Evolutionary conservation across 2,888 invertebrate species (phyloP), one percentile per base, ranked within the genome.

Genomic region (Ophioninae sp.): DNA sequence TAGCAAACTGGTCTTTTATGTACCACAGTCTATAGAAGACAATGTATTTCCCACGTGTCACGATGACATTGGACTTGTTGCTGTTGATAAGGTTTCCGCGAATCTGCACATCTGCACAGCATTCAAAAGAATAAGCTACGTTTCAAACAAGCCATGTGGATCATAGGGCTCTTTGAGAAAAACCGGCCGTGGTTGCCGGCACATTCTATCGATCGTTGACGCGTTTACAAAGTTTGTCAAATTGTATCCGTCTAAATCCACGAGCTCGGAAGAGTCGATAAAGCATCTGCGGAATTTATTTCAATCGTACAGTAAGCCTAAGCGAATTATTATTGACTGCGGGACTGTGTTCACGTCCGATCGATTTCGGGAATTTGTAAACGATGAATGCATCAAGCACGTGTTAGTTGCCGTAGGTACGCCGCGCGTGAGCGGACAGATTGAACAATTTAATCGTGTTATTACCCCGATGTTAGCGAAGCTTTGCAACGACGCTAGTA

Each of bases 351-450:
- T 90, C 69, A 90, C 88, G 10, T 89, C 89, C 7, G 72, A 85
- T 6, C 17, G 20, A 50, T 90, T 90, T 76, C 50, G 39, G 20
- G 74, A 86, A 30, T 89, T 87, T 72, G 2, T 87, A 7, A 23
- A 82, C n/a, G 65, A 78, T 0, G 75, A 85, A 39, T 77, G 13
- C 6, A 23, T 86, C 13, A 21, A 81, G 13, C 88, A 88, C 69
- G 85, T 89, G 17, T 74, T 86, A 44, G 87, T 90, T 5, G 89
- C 90, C 6, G 85, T 87, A 0, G 87, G 81, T 6, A 87, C 87
- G 0, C 90, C 90, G 3, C 84, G 89, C 44, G 88, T 89, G 0
- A 91, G 90, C 77, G 89, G 90, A 0, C 90, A 91, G 79, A 85
- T 87, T 0, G 88, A 89, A 41, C 77, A 87, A 23, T 72, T 86